Evolutionary conservation across 1,140 invertebrate genomes (phyloP).

Genomic region (Parasteatoda tepidariorum): DNA sequence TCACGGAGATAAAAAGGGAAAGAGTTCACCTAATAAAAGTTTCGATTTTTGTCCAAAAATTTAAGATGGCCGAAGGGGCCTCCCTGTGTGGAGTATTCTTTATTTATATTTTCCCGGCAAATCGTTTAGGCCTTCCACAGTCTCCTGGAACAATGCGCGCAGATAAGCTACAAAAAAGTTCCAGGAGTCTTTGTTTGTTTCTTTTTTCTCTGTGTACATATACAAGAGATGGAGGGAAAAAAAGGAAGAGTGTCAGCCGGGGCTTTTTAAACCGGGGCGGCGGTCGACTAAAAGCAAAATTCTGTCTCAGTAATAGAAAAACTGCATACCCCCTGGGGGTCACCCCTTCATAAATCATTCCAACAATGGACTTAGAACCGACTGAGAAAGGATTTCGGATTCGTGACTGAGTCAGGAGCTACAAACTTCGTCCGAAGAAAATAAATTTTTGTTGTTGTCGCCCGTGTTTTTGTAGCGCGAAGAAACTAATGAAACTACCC

Average conservation of each 20-base stretch:
- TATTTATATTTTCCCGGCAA: neutral
- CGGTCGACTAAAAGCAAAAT: neutral
- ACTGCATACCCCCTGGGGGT: neutral
- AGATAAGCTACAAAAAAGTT: neutral
- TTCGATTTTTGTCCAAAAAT: no score
- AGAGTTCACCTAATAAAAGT: no score
- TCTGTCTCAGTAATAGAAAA: neutral
- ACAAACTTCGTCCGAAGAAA: no score
- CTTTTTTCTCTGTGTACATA: neutral
- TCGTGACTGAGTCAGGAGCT: no score
- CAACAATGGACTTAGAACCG: neutral
- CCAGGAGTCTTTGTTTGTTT: neutral
- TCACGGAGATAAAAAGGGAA: no score
- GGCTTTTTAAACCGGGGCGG: neutral
- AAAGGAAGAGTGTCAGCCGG: neutral
- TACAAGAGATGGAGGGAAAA: neutral
- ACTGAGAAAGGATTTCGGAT: no score
- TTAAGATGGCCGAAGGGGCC: no score
- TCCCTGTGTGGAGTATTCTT: no score
- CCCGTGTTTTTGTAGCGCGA: no score
- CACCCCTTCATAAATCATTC: neutral
- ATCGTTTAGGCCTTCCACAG: neutral
- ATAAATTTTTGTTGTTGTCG: no score
- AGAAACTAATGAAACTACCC: no score
- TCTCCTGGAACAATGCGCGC: neutral